A percentile compares a stretch with the other conserved stretches of the same genome.
These are phyloP conservation scores for Danio choprae DNA, from an alignment of 2,797 vertebrate species.

Conservation along the genomic window DNA sequence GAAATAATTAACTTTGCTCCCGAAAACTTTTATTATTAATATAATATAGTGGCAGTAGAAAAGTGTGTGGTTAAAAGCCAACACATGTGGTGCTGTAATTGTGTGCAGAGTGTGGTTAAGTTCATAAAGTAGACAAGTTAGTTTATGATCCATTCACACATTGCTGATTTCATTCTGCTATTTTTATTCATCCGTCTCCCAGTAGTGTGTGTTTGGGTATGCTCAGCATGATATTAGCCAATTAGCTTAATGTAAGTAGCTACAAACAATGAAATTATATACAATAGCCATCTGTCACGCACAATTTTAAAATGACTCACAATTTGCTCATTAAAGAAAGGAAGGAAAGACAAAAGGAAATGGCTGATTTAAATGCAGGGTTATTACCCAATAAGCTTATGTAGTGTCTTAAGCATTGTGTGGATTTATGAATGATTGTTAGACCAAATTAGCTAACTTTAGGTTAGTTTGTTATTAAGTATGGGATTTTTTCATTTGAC, in stretches of 20 bases:
- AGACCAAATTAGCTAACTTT: background rate
- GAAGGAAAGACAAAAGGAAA: slow-evolving; percentile 4
- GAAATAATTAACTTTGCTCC: background rate
- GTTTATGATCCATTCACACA: slow-evolving; percentile 1
- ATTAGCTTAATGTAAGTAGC: slow-evolving; percentile 32
- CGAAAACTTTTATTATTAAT: background rate
- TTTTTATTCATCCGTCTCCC: slow-evolving; percentile 43
- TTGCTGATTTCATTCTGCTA: slow-evolving; percentile 4
- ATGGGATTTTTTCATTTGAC: background rate
- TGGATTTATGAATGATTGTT: background rate
- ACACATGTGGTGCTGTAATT: slow-evolving; percentile 19
- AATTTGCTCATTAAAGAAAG: slow-evolving; percentile 20
- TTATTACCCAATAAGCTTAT: background rate
- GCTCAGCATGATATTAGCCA: slow-evolving; percentile 36
- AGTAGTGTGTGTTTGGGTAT: slow-evolving; percentile 60
- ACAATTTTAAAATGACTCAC: slow-evolving; percentile 27
- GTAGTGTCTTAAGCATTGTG: background rate
- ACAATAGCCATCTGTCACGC: background rate
- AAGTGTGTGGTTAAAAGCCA: slow-evolving; percentile 3
- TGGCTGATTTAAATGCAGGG: background rate
- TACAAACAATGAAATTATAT: background rate
- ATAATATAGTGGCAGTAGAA: background rate
- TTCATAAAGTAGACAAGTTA: slow-evolving; percentile 2
- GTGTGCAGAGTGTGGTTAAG: slow-evolving; percentile 17
- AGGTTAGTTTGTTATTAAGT: background rate